These are phyloP conservation scores for Melitaea cinxia DNA, from an alignment of 1,140 invertebrate genomes.

Conservation along the genomic window DNA sequence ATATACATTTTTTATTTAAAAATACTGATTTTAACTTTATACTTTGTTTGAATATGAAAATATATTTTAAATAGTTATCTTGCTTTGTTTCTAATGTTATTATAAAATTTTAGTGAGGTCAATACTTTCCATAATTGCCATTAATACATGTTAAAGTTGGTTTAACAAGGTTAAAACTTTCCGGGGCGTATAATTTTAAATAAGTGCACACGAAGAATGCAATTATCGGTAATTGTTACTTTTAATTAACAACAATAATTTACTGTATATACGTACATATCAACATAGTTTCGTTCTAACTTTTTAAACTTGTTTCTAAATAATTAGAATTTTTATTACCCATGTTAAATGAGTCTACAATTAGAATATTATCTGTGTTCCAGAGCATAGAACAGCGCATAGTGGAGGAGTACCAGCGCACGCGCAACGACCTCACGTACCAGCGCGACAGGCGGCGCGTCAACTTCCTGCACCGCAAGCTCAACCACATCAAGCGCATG, in stretches of 20 bases:
- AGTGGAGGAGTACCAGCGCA: slow-evolving; percentile 89
- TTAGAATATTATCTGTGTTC: neutral
- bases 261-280: neutral
- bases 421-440: slow-evolving; percentile 88
- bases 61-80: no score
- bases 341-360: no score
- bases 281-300: neutral
- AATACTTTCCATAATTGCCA: no score
- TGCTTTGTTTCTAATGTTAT: no score
- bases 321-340: neutral
- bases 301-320: no score
- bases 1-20: neutral
- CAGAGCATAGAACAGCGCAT: slow-evolving; percentile 85
- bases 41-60: no score
- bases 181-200: no score
- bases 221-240: slow-evolving; percentile 13
- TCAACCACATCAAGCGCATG: slow-evolving; percentile 94
- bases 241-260: slow-evolving; percentile 7
- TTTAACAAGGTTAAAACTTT: no score
- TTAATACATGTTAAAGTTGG: neutral
- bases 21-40: no score
- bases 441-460: slow-evolving; percentile 88
- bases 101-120: no score
- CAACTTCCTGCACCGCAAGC: slow-evolving; percentile 93
- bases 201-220: neutral